phyloP scores from a whole-genome alignment of 2,113 vertebrate species.

The Oryzias celebensis region DNA sequence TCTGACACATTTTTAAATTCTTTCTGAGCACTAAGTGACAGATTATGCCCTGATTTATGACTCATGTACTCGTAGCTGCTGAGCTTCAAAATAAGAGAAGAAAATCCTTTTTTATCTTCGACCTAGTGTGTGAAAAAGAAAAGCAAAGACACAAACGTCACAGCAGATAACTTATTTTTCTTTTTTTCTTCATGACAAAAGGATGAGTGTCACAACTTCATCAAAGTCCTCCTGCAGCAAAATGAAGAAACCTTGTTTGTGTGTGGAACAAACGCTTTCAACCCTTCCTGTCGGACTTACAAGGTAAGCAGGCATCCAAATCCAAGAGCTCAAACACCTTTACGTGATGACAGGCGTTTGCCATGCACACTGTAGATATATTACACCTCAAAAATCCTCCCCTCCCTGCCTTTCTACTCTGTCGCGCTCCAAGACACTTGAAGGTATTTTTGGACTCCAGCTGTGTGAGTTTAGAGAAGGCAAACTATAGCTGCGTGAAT shows the following conservation, averaged over 20 bases:
- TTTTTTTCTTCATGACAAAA: conserved; percentile 53
- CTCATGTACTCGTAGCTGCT: neutral
- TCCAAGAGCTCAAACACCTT: neutral
- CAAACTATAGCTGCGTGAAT: conserved; percentile 18
- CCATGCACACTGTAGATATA: neutral
- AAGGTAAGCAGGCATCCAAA: conserved; percentile 78
- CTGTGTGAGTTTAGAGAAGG: conserved; percentile 10
- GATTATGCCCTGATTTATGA: neutral
- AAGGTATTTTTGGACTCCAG: conserved; percentile 11
- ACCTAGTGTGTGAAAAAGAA: conserved; percentile 10
- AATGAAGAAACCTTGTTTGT: conserved; percentile 93
- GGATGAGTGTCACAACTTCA: conserved; percentile 99
- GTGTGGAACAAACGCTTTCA: conserved; percentile 98
- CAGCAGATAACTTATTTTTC: conserved; percentile 24
- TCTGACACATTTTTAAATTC: conserved; percentile 4
- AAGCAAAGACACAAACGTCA: conserved; percentile 34
- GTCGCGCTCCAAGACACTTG: neutral
- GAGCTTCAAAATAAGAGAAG: conserved; percentile 18
- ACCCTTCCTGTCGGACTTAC: conserved; percentile 94
- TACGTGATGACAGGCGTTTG: conserved; percentile 1
- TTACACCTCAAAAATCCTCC: neutral
- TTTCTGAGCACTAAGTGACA: conserved; percentile 1
- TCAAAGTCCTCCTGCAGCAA: conserved; percentile 97
- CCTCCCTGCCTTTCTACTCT: neutral
- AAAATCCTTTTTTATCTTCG: conserved; percentile 12